Conservation (phyloP, 2,797 vertebrate species). For the Pagetopsis macropterus region DNA sequence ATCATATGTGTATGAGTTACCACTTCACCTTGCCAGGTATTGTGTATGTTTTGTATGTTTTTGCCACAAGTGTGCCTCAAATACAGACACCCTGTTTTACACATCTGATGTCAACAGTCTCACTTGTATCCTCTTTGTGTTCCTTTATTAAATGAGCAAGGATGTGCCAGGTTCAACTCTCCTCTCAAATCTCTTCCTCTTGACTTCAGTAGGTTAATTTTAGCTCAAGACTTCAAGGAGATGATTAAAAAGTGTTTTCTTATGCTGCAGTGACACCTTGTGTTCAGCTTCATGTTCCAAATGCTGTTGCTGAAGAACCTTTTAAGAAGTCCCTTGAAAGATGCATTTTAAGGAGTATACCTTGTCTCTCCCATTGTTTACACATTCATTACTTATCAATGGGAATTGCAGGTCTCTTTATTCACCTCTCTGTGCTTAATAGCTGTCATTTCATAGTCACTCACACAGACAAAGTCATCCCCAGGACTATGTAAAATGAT, state of each 20-base stretch:
- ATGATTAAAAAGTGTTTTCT: neutral
- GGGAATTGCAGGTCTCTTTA: slow-evolving; percentile 18
- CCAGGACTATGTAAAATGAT: slow-evolving; percentile 64
- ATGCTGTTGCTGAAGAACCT: slow-evolving; percentile 5
- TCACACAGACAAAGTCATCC: slow-evolving; percentile 51
- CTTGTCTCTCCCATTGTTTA: slow-evolving; percentile 18
- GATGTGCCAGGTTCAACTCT: neutral
- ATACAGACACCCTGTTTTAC: slow-evolving; percentile 74
- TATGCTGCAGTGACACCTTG: slow-evolving; percentile 64
- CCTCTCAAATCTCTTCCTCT: slow-evolving; percentile 16
- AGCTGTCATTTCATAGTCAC: slow-evolving; percentile 40
- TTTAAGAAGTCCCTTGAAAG: neutral
- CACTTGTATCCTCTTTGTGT: slow-evolving; percentile 27
- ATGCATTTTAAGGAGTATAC: neutral
- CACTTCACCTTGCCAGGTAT: slow-evolving; percentile 66
- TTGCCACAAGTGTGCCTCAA: slow-evolving; percentile 71
- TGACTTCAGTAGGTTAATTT: slow-evolving; percentile 24
- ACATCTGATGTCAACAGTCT: slow-evolving; percentile 36
- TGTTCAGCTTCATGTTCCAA: slow-evolving; percentile 32
- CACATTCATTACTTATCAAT: slow-evolving; percentile 24
- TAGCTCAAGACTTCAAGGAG: slow-evolving; percentile 14
- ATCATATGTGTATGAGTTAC: slow-evolving; percentile 65
- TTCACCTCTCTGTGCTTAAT: slow-evolving; percentile 21
- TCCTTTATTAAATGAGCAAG: slow-evolving; percentile 22
- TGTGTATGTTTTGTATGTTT: slow-evolving; percentile 68